Conservation (phyloP, 2,888 invertebrate genomes). For the Tridacna gigas region DNA sequence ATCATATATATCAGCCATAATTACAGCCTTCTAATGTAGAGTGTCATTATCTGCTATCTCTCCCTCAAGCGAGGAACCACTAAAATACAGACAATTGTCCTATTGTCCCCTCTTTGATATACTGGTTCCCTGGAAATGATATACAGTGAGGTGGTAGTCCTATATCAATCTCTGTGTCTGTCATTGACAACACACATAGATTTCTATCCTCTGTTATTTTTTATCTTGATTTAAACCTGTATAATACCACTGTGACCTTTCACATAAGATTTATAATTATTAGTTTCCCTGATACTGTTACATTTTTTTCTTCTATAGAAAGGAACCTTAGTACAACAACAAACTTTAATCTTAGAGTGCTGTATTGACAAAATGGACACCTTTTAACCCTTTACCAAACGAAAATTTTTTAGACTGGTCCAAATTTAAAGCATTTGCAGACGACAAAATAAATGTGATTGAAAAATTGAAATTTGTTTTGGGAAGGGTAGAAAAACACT, state of each 20-base stretch:
- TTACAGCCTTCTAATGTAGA: slow-evolving; percentile 11
- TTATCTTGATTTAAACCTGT: slow-evolving; percentile 3
- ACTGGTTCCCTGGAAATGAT: slow-evolving; percentile 7
- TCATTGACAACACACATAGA: background rate
- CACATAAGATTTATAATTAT: no score
- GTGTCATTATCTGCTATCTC: slow-evolving; percentile 21
- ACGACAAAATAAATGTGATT: no score
- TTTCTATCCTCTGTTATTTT: background rate
- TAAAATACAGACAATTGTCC: slow-evolving; percentile 12
- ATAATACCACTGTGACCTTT: background rate
- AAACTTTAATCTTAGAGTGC: no score
- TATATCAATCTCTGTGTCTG: slow-evolving; percentile 11
- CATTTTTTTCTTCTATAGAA: no score
- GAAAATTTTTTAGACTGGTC: no score
- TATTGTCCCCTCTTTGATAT: background rate
- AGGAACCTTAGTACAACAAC: no score
- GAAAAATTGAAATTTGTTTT: no score
- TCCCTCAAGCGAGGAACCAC: slow-evolving; percentile 9
- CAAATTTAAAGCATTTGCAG: no score
- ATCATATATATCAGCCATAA: slow-evolving; percentile 23
- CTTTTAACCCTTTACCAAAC: no score
- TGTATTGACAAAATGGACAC: no score
- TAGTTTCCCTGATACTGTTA: no score
- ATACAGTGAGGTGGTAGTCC: background rate
- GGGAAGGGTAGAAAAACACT: no score